Evolutionary conservation across 2,888 invertebrate species (phyloP), one percentile per base, ranked within the genome.

Genomic region (Athrips mouffetella): DNA sequence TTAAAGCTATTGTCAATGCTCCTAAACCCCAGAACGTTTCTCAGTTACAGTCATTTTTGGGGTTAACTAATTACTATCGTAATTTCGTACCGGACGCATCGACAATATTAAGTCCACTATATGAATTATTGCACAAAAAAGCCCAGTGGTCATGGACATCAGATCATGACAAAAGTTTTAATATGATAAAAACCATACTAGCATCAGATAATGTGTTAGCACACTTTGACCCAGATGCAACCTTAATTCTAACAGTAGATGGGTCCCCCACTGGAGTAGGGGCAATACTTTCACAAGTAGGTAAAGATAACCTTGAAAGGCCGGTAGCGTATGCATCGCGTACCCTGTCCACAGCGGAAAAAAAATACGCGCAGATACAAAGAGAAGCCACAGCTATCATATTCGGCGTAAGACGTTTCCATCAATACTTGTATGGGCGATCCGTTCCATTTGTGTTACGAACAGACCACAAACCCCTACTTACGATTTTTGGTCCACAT

Each of bases 41-140:
- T 2, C 40, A 47, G 13, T n/a, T 47, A 21, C 29, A 47, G 31
- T 40, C 47, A 6, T 47, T 40, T 31, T 6, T 40, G 21, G 47
- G 47, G 3, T 1, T 39, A 3, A 21, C 29, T 5, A 47, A 47
- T 13, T 47, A 25, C 20, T 48, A 48, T 16, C 20, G 42, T 4
- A 35, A 20, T 35, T 48, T 48, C 27, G n/a, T 47, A 3, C 29
- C 39, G 0, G n/a, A 21, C 2, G 47, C 47, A 6, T 23, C 47
- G 4, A 3, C 15, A 7, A 16, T 47, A 4, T 15, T 47, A 6
- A 16, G 25, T 2, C 47, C 47, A 7, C 18, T 47, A 10, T 20
- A 30, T 8, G n/a, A 13, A 2, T 15, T 47, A n/a, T 30, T 47
- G 7, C 18, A 25, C 6, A 47, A 47, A n/a, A 20, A 30, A 1